Evolutionary conservation across 2,113 vertebrate genomes (phyloP), one percentile per base, ranked within the genome.

Genomic region (Ameiurus melas): DNA sequence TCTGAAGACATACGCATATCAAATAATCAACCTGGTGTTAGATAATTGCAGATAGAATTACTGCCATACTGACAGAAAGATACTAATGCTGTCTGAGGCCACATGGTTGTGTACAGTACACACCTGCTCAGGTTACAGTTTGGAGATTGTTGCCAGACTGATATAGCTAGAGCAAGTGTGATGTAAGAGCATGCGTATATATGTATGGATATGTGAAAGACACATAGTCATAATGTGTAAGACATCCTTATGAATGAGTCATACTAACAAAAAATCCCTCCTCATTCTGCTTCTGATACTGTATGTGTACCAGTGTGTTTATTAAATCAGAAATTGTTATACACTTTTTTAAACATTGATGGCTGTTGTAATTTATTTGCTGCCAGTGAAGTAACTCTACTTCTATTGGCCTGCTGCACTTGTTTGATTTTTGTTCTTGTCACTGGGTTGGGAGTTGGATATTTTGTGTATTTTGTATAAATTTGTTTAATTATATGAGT

Each of bases 1-100:
- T 91, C 86, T 89, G 68, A 85, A 43, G 51, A 86, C 87, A 89
- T 90, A 90, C 90, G 91, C 86, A 88, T 58, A 88, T 89, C 89
- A 88, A 82, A 36, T 71, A 47, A 36, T 91, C 85, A 88, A 89
- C 75, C 43, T 82, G 25, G 39, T 39, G 39, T 82, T 89, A 83
- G 73, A 13, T 57, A 43, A 86, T 55, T 90, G 47, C n/a, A 80
- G 81, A 62, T 27, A 66, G 75, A 57, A 80, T 83, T 88, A 89
- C 84, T 75, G 86, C 33, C 88, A 89, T 84, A 73, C 53, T 87
- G 90, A 85, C 86, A 91, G 81, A 66, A 22, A 57, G 66, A 90
- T 89, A 86, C 83, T 82, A 90, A 75, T 83, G 75, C 64, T 83
- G 90, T 77, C 60, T 81, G 88, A 92, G 60, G 88, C 78, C 36